phyloP scores from a whole-genome alignment of 2,888 invertebrate genomes.

The Mesorhabditis sp. region DNA sequence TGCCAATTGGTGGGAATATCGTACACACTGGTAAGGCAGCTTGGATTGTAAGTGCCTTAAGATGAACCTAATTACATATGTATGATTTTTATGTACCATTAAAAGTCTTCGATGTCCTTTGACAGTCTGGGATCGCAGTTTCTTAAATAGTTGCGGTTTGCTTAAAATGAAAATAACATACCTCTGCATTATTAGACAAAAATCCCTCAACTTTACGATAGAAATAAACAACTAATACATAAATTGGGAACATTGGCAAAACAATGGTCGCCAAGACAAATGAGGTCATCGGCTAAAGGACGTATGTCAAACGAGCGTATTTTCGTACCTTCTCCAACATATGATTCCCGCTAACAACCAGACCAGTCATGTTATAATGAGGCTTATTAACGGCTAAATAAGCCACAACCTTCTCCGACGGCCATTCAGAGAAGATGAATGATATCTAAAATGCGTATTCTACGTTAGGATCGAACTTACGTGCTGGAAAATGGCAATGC shows the following conservation, averaged over 20 bases:
- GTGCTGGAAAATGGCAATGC: slow-evolving; percentile 32
- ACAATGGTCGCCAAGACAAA: slow-evolving; percentile 37
- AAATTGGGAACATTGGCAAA: slow-evolving; percentile 45
- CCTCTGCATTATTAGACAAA: slow-evolving; percentile 18
- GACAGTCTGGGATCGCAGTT: slow-evolving; percentile 4
- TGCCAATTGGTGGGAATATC: slow-evolving; percentile 40
- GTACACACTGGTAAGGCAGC: slow-evolving; percentile 38
- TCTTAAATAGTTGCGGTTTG: neutral
- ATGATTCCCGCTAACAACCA: slow-evolving; percentile 32
- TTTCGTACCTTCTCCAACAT: slow-evolving; percentile 17
- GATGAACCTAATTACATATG: neutral
- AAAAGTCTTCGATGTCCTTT: slow-evolving; percentile 11
- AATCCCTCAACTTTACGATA: slow-evolving; percentile 31
- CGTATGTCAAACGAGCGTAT: neutral
- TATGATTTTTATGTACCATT: neutral
- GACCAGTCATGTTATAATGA: slow-evolving; percentile 21
- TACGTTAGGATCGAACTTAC: slow-evolving; percentile 16
- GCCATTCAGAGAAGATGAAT: slow-evolving; percentile 40
- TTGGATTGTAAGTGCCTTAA: slow-evolving; percentile 40
- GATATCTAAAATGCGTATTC: slow-evolving; percentile 25
- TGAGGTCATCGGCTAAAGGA: slow-evolving; percentile 31
- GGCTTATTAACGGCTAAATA: slow-evolving; percentile 24
- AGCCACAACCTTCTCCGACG: slow-evolving; percentile 22
- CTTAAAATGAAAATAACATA: slow-evolving; percentile 7
- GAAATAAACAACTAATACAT: slow-evolving; percentile 32